Base-by-base conservation (phyloP, 2,113 vertebrate genomes). In the Heterochromis multidens region DNA sequence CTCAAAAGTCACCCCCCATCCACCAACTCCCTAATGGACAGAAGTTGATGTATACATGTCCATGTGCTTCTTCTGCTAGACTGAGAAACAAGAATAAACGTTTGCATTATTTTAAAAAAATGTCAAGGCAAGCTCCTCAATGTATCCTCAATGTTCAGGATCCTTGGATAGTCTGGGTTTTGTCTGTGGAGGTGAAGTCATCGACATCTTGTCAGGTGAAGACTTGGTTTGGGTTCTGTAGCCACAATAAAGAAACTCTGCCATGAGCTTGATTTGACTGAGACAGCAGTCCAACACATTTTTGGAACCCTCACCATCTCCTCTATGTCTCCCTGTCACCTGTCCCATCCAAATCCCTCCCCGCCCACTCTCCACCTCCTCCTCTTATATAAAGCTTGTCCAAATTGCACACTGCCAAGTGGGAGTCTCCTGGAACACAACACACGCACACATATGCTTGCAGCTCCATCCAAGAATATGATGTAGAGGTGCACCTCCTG, bases 281-380 rank as follows among this genome's bases (percentile, higher is more conserved):
- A 86, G 89, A 90, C 79, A 43, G 79, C 27, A 67, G 80, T 91
- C 89, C 81, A 93, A 87, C 94, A 94, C 88, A 92, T 94, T 95
- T 94, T 92, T 94, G 92, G 94, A 94, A 84, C 23, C 60, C 57
- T 76, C 52, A 10, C 62, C 56, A 60, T 59, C 46, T 72, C 78
- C 46, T 59, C 76, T 79, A 31, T 2, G 19, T 87, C 89, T 84
- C 74, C 33, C 84, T 86, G 83, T 83, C 81, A 83, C 79, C 77
- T 63, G 63, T 77, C 90, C 86, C 23, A 6, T 89, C 82, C 91
- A 88, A 89, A 74, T 62, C 74, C 79, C 35, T 79, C 7, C 70
- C 62, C 82, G 13, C 67, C 10, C 65, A 12, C 6, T 19, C 63
- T 76, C 25, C 6, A 35, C 84, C 62, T 54, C 31, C 76, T 76